Percentiles rank a stretch among this genome's conserved stretches.
These are phyloP conservation scores for Cyclargus thomasi DNA, from an alignment of 1,140 invertebrate species.

Conservation along the genomic window DNA sequence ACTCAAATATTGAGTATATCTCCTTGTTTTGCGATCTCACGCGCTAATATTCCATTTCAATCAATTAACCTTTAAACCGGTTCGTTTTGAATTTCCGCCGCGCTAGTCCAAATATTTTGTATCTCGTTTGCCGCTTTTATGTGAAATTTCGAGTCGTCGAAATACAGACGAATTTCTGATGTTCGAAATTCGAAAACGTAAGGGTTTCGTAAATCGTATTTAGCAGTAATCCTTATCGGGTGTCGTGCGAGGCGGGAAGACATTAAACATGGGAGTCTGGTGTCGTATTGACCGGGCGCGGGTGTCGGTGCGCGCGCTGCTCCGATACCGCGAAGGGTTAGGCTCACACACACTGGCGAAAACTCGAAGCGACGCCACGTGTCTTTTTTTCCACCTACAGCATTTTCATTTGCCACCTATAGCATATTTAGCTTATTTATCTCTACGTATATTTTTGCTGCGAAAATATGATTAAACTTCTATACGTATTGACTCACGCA, in stretches of 20 bases:
- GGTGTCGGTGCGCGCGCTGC: slow-evolving; percentile 55
- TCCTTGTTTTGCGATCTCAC: slow-evolving; percentile 1
- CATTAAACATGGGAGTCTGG: slow-evolving; percentile 72
- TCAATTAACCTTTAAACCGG: slow-evolving; percentile 12
- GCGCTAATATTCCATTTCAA: slow-evolving; percentile 13
- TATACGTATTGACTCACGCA: too few relatives aligned
- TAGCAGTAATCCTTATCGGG: slow-evolving; percentile 46
- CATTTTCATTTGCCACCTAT: too few relatives aligned
- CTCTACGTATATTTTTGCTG: too few relatives aligned
- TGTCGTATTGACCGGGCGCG: slow-evolving; percentile 65
- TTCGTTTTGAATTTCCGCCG: neutral
- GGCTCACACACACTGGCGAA: too few relatives aligned
- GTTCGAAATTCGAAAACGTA: neutral
- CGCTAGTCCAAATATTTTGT: neutral
- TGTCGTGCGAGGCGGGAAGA: slow-evolving; percentile 62
- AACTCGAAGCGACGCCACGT: too few relatives aligned
- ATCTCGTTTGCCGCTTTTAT: slow-evolving; percentile 4
- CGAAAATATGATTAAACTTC: too few relatives aligned
- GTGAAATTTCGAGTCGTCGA: neutral
- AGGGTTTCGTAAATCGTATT: slow-evolving; percentile 30
- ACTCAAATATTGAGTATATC: neutral
- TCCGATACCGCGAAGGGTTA: slow-evolving; percentile 41
- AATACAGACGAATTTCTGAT: neutral
- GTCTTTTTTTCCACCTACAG: too few relatives aligned
- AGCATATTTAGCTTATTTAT: too few relatives aligned